phyloP scores from a whole-genome alignment of 1,140 invertebrate species.

The Drosophila azteca region DNA sequence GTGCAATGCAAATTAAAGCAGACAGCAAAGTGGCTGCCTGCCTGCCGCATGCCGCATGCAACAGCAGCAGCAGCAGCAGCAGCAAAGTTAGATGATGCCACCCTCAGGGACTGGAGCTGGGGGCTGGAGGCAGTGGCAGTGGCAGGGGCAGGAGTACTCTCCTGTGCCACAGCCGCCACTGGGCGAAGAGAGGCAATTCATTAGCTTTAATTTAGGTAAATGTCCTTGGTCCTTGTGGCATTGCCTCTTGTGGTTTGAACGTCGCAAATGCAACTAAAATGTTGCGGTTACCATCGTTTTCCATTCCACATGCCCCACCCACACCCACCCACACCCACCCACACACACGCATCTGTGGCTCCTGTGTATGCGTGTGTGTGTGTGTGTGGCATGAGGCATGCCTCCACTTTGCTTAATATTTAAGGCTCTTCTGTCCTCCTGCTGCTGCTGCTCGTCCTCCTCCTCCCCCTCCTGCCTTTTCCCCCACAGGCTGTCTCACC shows the following conservation, averaged over 20 bases:
- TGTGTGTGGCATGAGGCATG: conserved; percentile 21
- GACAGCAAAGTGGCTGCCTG: conserved; percentile 75
- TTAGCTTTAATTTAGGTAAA: conserved; percentile 83
- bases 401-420: conserved; percentile 62
- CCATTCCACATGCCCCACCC: conserved; percentile 38
- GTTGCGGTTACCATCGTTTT: conserved; percentile 73
- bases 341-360: conserved; percentile 2
- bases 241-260: conserved; percentile 73
- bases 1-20: conserved; percentile 82
- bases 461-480: neutral
- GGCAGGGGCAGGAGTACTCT: too few relatives aligned
- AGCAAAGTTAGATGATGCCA: too few relatives aligned
- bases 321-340: conserved; percentile 1
- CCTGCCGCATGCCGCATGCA: conserved; percentile 1
- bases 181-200: conserved; percentile 78
- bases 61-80: too few relatives aligned
- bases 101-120: too few relatives aligned
- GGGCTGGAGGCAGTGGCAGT: too few relatives aligned
- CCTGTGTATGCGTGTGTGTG: conserved; percentile 15
- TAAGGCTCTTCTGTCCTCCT: conserved; percentile 39
- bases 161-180: conserved; percentile 25
- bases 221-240: conserved; percentile 80
- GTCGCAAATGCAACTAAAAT: conserved; percentile 81
- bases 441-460: too few relatives aligned
- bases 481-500: conserved; percentile 27